These are phyloP conservation scores for Temnothorax ravouxi DNA, from an alignment of 2,888 invertebrate genomes.

Conservation along the genomic window DNA sequence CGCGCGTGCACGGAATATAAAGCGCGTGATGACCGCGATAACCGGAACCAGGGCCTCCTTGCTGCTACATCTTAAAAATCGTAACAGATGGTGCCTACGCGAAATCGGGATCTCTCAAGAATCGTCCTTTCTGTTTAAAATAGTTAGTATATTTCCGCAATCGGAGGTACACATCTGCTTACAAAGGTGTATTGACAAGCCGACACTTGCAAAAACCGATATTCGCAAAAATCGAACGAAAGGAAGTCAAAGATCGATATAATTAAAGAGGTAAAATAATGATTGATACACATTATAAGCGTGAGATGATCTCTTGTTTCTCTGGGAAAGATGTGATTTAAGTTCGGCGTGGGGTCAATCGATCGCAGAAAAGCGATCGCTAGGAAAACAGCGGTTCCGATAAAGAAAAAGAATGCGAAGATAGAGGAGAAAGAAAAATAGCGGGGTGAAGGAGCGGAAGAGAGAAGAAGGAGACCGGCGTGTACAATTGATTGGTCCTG, in stretches of 20 bases:
- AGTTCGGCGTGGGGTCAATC: slow-evolving; percentile 6
- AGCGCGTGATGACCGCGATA: slow-evolving; percentile 40
- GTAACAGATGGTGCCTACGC: neutral
- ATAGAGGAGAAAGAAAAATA: slow-evolving; percentile 72
- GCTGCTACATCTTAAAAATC: slow-evolving; percentile 29
- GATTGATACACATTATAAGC: slow-evolving; percentile 15
- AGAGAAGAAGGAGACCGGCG: slow-evolving; percentile 82
- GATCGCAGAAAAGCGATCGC: slow-evolving; percentile 49
- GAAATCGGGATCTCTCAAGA: neutral
- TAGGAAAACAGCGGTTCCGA: slow-evolving; percentile 52
- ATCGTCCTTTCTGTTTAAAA: neutral
- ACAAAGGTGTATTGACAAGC: neutral
- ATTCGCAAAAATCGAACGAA: slow-evolving; percentile 1
- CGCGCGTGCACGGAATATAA: slow-evolving; percentile 70
- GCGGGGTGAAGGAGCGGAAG: slow-evolving; percentile 63
- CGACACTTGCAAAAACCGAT: neutral
- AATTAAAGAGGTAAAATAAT: slow-evolving; percentile 30
- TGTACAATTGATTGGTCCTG: slow-evolving; percentile 86
- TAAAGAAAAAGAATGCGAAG: slow-evolving; percentile 56
- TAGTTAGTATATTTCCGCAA: neutral
- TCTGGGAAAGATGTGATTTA: neutral
- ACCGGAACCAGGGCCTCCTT: slow-evolving; percentile 13
- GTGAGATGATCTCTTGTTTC: slow-evolving; percentile 32
- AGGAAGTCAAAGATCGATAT: neutral
- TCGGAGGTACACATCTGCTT: neutral